A percentile compares a stretch with the other conserved stretches of the same genome.
These are phyloP conservation scores for Actinostola sp. DNA, from an alignment of 92 coral and sea anemone species.

Conservation along the genomic window DNA sequence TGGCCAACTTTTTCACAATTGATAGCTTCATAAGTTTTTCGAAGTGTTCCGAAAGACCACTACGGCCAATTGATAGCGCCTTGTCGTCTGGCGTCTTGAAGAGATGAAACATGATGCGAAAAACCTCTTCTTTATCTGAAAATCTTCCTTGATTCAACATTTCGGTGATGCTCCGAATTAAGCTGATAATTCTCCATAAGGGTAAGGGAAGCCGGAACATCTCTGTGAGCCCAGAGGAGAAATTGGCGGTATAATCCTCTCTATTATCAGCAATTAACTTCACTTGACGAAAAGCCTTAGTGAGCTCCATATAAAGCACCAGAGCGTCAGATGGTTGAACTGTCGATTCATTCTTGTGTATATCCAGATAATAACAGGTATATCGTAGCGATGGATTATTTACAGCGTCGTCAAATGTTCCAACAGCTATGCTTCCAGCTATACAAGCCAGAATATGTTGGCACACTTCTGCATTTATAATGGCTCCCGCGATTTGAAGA, in stretches of 20 bases:
- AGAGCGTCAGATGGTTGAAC: neutral
- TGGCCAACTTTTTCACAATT: neutral
- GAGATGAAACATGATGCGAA: slow-evolving; percentile 17
- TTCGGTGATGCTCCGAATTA: neutral
- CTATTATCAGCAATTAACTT: neutral
- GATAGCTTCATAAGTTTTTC: neutral
- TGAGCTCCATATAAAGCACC: neutral
- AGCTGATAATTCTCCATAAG: neutral
- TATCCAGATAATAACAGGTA: neutral
- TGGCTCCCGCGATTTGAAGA: neutral
- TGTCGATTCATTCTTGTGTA: neutral
- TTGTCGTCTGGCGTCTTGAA: neutral
- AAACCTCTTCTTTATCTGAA: slow-evolving; percentile 1
- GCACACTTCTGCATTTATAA: neutral
- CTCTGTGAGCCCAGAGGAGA: neutral
- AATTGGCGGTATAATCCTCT: neutral
- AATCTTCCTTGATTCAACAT: neutral
- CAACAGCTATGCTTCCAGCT: slow-evolving; percentile 28
- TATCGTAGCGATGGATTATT: neutral
- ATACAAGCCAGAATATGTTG: slow-evolving; percentile 5
- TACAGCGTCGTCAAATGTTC: slow-evolving; percentile 4
- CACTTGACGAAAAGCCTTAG: neutral
- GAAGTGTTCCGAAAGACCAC: neutral
- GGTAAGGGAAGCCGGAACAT: slow-evolving; percentile 7
- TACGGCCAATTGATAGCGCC: neutral